phyloP scores from a whole-genome alignment of 2,113 vertebrate species.

The Mionectes macconnelli region DNA sequence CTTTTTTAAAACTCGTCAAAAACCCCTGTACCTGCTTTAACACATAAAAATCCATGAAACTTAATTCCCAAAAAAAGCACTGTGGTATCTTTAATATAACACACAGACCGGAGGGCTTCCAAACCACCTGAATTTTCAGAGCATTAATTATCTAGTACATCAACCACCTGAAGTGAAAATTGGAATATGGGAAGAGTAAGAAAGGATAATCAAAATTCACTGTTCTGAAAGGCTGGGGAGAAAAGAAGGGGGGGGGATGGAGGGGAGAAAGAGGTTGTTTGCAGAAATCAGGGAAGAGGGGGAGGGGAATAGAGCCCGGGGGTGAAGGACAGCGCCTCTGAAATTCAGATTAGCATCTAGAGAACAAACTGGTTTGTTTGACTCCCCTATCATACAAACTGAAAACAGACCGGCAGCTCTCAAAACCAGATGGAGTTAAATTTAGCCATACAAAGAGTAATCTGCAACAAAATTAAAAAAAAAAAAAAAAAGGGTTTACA shows the following conservation, averaged over 20 bases:
- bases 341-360: conserved; percentile 71
- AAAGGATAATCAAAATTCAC: conserved; percentile 49
- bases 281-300: not conserved
- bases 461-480: not conserved
- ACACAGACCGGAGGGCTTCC: not conserved
- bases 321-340: conserved; percentile 38
- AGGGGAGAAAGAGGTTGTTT: not conserved
- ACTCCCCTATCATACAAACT: not conserved
- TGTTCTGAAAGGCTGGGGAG: not conserved
- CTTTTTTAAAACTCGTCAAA: not conserved
- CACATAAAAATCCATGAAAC: not conserved
- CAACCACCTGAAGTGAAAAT: not conserved
- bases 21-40: not conserved
- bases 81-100: not conserved
- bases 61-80: not conserved
- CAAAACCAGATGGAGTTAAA: not conserved
- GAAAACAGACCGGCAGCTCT: not conserved
- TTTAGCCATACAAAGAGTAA: not conserved
- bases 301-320: not conserved
- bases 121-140: not conserved
- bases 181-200: not conserved
- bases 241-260: conserved; percentile 20
- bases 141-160: not conserved
- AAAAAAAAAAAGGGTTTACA: not conserved
- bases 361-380: conserved; percentile 63